Evolutionary conservation across 2,888 invertebrate species (phyloP).

Genomic region (Clepsis dumicolana): DNA sequence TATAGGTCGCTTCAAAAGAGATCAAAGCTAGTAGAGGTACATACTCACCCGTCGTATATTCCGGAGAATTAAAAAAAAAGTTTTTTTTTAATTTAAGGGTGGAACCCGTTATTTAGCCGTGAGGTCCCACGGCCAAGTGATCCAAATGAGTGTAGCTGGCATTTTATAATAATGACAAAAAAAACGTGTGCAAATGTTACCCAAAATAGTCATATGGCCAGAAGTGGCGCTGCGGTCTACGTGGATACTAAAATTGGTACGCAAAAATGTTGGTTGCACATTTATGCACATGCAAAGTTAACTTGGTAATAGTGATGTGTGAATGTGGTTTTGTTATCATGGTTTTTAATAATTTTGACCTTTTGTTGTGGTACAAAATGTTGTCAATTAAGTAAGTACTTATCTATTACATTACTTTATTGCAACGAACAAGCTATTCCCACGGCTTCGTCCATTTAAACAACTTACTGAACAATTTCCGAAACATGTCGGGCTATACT

Average conservation of each 20-base stretch:
- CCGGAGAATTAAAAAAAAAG: constrained; percentile 4
- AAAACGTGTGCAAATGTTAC: constrained; percentile 33
- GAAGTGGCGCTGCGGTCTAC: constrained; percentile 4
- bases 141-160: neutral
- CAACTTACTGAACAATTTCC: no score
- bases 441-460: neutral
- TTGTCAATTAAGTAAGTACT: no score
- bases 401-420: constrained; percentile 8
- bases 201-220: neutral
- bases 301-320: constrained; percentile 21
- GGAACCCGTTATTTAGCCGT: constrained; percentile 44
- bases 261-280: neutral
- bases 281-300: constrained; percentile 18
- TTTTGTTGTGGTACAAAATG: constrained; percentile 1
- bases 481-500: no score
- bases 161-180: constrained; percentile 23
- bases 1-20: neutral
- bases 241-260: neutral
- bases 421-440: neutral
- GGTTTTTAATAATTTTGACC: neutral
- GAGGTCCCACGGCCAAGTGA: constrained; percentile 47
- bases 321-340: constrained; percentile 18
- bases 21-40: neutral
- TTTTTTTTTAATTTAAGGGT: neutral
- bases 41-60: constrained; percentile 25